Percentiles rank a stretch among this genome's conserved stretches.
These are phyloP conservation scores for Pogonocichla stellata DNA, from an alignment of 2,113 vertebrate genomes.

Conservation along the genomic window DNA sequence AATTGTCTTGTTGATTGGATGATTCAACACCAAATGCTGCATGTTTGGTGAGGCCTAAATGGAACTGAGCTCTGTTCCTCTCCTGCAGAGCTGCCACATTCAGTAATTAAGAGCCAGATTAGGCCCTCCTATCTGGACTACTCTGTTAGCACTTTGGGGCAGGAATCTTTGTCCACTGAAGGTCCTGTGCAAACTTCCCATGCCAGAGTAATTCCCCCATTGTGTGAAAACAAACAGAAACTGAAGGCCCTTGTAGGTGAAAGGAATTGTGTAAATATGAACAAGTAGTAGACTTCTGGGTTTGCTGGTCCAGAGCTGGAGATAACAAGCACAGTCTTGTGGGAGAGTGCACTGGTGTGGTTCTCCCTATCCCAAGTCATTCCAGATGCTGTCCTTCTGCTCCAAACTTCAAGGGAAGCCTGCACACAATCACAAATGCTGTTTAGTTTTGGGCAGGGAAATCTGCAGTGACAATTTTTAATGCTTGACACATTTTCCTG, in stretches of 20 bases:
- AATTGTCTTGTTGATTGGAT: background rate
- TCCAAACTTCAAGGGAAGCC: background rate
- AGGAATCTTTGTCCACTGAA: background rate
- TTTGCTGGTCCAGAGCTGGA: background rate
- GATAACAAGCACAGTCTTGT: background rate
- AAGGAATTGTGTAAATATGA: background rate
- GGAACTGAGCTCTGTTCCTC: background rate
- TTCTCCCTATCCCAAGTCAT: background rate
- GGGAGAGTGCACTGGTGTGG: background rate
- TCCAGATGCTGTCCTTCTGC: background rate
- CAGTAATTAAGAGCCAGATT: background rate
- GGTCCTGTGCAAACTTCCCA: background rate
- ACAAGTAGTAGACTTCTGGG: background rate
- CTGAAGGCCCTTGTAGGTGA: background rate
- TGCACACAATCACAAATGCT: background rate
- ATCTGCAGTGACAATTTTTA: background rate
- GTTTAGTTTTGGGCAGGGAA: background rate
- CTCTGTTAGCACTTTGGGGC: background rate
- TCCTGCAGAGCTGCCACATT: background rate
- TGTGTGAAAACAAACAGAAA: constrained; percentile 28
- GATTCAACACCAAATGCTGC: background rate
- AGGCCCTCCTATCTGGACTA: background rate
- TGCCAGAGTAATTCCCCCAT: background rate
- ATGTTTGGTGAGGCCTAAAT: background rate
- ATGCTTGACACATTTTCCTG: background rate